These are phyloP conservation scores for Ephialtes manifestator DNA, from an alignment of 2,888 invertebrate species.

Conservation along the genomic window DNA sequence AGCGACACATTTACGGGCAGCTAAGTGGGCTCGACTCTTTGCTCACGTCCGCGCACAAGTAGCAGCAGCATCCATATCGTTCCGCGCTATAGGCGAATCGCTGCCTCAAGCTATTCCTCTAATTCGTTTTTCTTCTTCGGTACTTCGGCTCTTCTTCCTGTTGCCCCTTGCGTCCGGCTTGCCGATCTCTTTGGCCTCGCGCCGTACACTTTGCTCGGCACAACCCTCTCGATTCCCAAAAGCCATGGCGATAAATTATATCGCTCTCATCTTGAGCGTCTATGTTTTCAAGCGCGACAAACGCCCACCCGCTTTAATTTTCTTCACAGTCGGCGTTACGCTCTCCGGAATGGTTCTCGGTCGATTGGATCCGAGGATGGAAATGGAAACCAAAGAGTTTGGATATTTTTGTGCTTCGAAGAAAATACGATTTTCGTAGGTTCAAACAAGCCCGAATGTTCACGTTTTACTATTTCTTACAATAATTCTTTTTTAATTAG, in stretches of 20 bases:
- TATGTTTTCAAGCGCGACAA: conserved; percentile 40
- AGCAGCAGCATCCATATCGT: conserved; percentile 41
- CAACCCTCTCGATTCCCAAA: conserved; percentile 76
- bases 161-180: conserved; percentile 16
- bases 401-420: conserved; percentile 38
- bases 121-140: conserved; percentile 27
- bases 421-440: neutral
- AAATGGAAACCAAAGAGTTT: conserved; percentile 31
- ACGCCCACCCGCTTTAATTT: conserved; percentile 64
- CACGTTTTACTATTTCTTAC: neutral
- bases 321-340: conserved; percentile 61
- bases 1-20: conserved; percentile 84
- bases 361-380: conserved; percentile 56
- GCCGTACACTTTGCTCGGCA: conserved; percentile 36
- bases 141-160: conserved; percentile 38
- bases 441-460: neutral
- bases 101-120: conserved; percentile 3
- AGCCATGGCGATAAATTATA: conserved; percentile 80
- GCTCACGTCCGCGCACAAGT: conserved; percentile 36
- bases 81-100: conserved; percentile 61
- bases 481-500: neutral
- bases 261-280: neutral
- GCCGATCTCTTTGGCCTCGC: conserved; percentile 41
- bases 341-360: conserved; percentile 22
- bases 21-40: conserved; percentile 80